Conservation (phyloP, 2,113 vertebrate species). For the Gorsachius goisagi region DNA sequence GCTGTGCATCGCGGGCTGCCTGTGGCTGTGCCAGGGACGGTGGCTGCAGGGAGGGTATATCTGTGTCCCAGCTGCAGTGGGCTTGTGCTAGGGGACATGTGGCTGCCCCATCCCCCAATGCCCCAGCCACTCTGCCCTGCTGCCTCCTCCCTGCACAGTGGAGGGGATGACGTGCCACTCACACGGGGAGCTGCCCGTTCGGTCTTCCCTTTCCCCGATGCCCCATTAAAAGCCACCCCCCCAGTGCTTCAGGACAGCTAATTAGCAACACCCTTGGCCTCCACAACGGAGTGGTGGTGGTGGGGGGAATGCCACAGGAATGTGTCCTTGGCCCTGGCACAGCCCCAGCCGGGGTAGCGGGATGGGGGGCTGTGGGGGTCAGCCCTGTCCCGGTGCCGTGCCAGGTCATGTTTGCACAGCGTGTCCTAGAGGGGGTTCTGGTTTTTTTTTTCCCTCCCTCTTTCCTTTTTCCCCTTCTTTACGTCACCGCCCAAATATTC, state of each 20-base stretch:
- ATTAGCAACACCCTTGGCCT: neutral
- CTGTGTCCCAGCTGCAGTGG: neutral
- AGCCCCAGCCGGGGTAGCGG: neutral
- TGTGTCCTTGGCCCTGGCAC: neutral
- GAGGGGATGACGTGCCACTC: neutral
- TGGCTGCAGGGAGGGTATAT: neutral
- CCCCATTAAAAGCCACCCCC: neutral
- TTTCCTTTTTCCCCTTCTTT: conserved; percentile 51
- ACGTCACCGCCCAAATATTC: conserved; percentile 40
- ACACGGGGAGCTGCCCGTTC: neutral
- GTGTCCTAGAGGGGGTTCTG: neutral
- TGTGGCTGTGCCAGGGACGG: fast-evolving
- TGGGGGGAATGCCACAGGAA: neutral
- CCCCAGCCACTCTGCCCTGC: neutral
- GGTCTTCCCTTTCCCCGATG: neutral
- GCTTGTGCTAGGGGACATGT: neutral
- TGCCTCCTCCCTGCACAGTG: fast-evolving
- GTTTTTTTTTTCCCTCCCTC: neutral
- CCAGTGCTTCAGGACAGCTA: neutral
- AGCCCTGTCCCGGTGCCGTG: neutral
- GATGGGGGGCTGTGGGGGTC: neutral
- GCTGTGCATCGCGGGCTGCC: fast-evolving
- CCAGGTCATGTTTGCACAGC: neutral
- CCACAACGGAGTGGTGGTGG: neutral
- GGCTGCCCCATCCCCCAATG: neutral